Percentiles rank a stretch among this genome's conserved stretches.
Evolutionary conservation across 2,888 invertebrate genomes (phyloP).

Genomic region (Synanthedon vespiformis): DNA sequence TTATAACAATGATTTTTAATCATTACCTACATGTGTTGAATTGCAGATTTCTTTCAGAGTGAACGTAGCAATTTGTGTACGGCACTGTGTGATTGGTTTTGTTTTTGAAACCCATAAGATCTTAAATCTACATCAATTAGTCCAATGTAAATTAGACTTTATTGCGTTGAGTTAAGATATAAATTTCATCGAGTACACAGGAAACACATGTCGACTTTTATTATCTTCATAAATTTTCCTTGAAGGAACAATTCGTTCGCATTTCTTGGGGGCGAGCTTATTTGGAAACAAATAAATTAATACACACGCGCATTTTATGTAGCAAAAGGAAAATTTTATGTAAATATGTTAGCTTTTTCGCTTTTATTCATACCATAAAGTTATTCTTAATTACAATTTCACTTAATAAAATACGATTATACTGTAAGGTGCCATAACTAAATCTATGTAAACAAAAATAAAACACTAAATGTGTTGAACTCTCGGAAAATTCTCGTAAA

Average conservation of each 20-base stretch:
- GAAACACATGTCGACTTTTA: not conserved
- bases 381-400: no score
- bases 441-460: no score
- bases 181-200: not conserved
- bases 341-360: no score
- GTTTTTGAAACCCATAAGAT: not conserved
- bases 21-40: no score
- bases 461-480: no score
- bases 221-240: not conserved
- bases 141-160: not conserved
- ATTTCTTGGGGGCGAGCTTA: not conserved
- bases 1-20: no score
- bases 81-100: not conserved
- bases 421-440: no score
- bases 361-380: no score
- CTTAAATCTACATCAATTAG: not conserved
- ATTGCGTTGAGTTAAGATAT: not conserved
- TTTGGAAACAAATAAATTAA: constrained; percentile 4
- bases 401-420: no score
- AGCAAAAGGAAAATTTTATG: not conserved
- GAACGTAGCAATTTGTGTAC: no score
- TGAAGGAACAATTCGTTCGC: not conserved
- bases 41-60: no score
- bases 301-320: not conserved
- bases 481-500: no score